Percentiles rank a stretch among this genome's conserved stretches.
These are phyloP conservation scores for Nemoura dubitans DNA, from an alignment of 2,888 invertebrate genomes.

Conservation along the genomic window DNA sequence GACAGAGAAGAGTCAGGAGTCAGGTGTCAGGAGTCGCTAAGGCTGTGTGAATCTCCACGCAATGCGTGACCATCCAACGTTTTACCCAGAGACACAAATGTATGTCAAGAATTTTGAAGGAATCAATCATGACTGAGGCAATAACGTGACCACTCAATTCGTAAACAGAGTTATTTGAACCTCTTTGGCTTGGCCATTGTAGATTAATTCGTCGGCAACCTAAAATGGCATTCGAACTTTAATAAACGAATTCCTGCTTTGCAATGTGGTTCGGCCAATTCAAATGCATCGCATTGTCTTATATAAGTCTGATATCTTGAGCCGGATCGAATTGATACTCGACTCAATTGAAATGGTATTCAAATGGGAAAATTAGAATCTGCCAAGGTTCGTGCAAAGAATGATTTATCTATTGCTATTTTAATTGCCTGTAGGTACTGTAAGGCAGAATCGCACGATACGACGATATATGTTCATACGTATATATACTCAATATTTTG, in stretches of 20 bases:
- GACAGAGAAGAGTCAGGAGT: no score
- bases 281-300: background rate
- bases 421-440: background rate
- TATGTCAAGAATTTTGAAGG: background rate
- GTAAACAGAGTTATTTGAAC: background rate
- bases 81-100: background rate
- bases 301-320: background rate
- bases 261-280: background rate
- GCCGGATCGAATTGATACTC: background rate
- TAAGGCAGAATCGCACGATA: background rate
- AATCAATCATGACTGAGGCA: background rate
- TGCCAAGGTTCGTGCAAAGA: slow-evolving; percentile 7
- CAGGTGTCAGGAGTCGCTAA: background rate
- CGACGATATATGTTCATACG: background rate
- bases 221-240: background rate
- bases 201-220: background rate
- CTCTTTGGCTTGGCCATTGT: background rate
- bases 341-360: background rate
- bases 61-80: background rate
- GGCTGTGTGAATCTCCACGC: background rate
- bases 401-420: background rate
- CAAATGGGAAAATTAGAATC: slow-evolving; percentile 12
- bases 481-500: background rate
- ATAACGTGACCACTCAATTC: background rate
- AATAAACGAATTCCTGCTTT: background rate